phyloP scores from a whole-genome alignment of 2,888 invertebrate species.

The Cheilosia soror region DNA sequence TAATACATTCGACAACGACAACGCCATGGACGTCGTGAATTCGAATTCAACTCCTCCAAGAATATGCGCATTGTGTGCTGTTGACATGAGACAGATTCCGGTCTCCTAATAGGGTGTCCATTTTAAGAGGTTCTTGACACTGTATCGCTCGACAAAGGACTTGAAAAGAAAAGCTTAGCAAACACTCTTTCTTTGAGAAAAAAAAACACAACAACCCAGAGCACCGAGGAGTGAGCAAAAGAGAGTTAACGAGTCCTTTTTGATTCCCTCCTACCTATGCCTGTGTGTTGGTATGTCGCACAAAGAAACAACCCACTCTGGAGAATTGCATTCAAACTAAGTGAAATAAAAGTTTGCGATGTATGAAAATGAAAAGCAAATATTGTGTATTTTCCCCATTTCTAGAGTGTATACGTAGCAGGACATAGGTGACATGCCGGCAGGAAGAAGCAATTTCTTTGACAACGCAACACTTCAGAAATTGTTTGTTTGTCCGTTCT shows the following conservation, averaged over 20 bases:
- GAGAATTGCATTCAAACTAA: slow-evolving; percentile 61
- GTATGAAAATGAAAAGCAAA: slow-evolving; percentile 76
- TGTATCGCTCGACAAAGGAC: slow-evolving; percentile 71
- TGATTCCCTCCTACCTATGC: slow-evolving; percentile 14
- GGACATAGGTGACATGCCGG: slow-evolving; percentile 67
- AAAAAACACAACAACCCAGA: slow-evolving; percentile 15
- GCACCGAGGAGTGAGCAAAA: slow-evolving; percentile 35
- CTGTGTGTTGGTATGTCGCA: slow-evolving; percentile 9
- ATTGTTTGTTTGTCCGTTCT: slow-evolving; percentile 70
- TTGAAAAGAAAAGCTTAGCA: slow-evolving; percentile 73
- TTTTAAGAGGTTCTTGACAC: slow-evolving; percentile 77
- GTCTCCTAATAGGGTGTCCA: slow-evolving; percentile 77
- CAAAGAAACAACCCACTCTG: slow-evolving; percentile 48
- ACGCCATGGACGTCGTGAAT: neutral
- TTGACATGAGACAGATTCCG: slow-evolving; percentile 71
- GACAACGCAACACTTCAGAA: slow-evolving; percentile 74
- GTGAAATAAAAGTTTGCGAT: slow-evolving; percentile 73
- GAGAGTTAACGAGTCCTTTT: slow-evolving; percentile 66
- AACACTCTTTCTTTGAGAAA: slow-evolving; percentile 67
- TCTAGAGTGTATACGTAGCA: slow-evolving; percentile 14
- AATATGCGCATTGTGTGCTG: slow-evolving; percentile 71
- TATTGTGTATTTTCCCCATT: slow-evolving; percentile 49
- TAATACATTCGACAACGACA: slow-evolving; percentile 20
- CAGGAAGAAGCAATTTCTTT: slow-evolving; percentile 74
- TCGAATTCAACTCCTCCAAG: slow-evolving; percentile 34